These are phyloP conservation scores for Aricia artaxerxes DNA, from an alignment of 2,888 invertebrate species.

Conservation along the genomic window DNA sequence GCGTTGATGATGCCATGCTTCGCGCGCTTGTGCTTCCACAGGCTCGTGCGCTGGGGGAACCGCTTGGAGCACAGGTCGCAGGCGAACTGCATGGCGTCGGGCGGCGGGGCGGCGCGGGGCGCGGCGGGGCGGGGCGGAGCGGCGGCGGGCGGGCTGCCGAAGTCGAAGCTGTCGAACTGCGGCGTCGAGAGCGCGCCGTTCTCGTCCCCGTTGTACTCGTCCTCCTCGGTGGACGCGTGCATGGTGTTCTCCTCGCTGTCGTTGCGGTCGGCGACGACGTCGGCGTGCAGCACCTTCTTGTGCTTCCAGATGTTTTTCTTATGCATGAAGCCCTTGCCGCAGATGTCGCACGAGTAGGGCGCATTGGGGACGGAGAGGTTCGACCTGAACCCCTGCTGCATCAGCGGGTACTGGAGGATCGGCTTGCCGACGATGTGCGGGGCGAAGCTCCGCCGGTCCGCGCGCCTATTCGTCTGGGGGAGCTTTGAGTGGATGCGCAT, in stretches of 20 bases:
- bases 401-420: slow-evolving; percentile 62
- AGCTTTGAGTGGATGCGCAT: slow-evolving; percentile 78
- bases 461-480: slow-evolving; percentile 73
- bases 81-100: slow-evolving; percentile 60
- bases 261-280: slow-evolving; percentile 67
- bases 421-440: slow-evolving; percentile 73
- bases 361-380: slow-evolving; percentile 71
- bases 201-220: slow-evolving; percentile 71
- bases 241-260: slow-evolving; percentile 76
- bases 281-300: slow-evolving; percentile 76
- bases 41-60: slow-evolving; percentile 70
- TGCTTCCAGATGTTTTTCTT: slow-evolving; percentile 80
- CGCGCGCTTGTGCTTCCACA: slow-evolving; percentile 77
- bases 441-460: slow-evolving; percentile 62
- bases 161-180: slow-evolving; percentile 76
- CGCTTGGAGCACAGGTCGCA: slow-evolving; percentile 74
- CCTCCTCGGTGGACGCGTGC: slow-evolving; percentile 76
- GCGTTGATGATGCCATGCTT: slow-evolving; percentile 72
- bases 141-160: slow-evolving; percentile 60
- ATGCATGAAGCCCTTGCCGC: slow-evolving; percentile 82
- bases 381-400: slow-evolving; percentile 62
- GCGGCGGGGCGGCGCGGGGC: slow-evolving; percentile 46
- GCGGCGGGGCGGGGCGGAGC: slow-evolving; percentile 45
- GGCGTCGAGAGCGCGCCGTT: slow-evolving; percentile 72
- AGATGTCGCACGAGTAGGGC: slow-evolving; percentile 82